These are phyloP conservation scores for Mercenaria mercenaria DNA, from an alignment of 1,140 invertebrate species.

Conservation along the genomic window DNA sequence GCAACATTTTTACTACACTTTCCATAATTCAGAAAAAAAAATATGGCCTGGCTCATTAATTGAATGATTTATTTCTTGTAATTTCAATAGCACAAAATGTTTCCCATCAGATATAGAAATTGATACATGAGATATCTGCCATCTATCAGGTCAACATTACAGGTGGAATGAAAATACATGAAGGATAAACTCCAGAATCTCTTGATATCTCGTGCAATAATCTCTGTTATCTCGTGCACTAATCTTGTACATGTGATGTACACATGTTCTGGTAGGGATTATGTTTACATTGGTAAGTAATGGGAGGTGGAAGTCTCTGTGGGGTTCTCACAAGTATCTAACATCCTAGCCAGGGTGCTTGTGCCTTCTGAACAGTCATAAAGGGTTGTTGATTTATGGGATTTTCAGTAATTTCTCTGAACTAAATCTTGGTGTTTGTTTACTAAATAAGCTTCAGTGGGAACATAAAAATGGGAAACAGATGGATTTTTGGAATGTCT, in stretches of 20 bases:
- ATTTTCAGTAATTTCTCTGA: background rate
- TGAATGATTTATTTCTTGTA: constrained; percentile 1
- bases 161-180: background rate
- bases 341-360: background rate
- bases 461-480: background rate
- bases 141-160: constrained; percentile 3
- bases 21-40: too few relatives aligned
- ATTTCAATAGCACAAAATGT: too few relatives aligned
- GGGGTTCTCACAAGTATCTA: constrained; percentile 3
- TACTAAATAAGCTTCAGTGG: background rate
- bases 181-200: background rate
- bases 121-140: background rate
- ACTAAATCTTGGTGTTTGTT: constrained; percentile 8
- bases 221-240: constrained; percentile 6
- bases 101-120: background rate
- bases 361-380: background rate
- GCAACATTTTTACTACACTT: too few relatives aligned
- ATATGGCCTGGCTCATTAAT: too few relatives aligned
- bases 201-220: background rate
- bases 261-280: background rate
- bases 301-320: background rate
- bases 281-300: constrained; percentile 9
- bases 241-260: constrained; percentile 23
- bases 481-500: background rate
- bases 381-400: background rate